Percentiles rank a stretch among this genome's conserved stretches.
Evolutionary conservation across 2,113 vertebrate genomes (phyloP).

Genomic region (Mustela lutreola): DNA sequence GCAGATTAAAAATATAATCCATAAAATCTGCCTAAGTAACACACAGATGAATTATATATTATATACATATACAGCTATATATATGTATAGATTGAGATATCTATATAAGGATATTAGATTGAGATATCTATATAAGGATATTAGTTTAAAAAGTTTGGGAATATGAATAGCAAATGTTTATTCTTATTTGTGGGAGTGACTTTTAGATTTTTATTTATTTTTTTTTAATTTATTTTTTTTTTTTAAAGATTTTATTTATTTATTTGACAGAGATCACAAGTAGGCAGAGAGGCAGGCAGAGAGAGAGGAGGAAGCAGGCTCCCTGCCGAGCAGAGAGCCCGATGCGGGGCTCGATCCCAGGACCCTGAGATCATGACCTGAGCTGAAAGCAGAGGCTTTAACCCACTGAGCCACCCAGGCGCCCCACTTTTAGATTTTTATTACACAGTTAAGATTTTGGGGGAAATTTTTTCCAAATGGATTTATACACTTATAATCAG

Average conservation of each 20-base stretch:
- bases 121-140: not conserved
- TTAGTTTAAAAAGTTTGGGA: not conserved
- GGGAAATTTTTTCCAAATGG: not conserved
- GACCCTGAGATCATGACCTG: too few relatives aligned
- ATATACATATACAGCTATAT: not conserved
- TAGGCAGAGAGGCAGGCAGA: too few relatives aligned
- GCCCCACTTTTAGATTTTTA: not conserved
- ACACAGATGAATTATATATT: not conserved
- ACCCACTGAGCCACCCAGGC: too few relatives aligned
- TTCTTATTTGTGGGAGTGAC: not conserved
- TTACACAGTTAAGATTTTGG: not conserved
- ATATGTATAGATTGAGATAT: not conserved
- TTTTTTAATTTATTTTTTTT: too few relatives aligned
- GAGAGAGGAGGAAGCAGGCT: too few relatives aligned
- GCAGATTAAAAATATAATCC: not conserved
- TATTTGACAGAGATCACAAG: too few relatives aligned
- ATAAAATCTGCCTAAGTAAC: constrained; percentile 24
- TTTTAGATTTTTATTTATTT: not conserved
- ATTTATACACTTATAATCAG: not conserved
- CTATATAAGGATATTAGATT: not conserved
- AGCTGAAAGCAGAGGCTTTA: too few relatives aligned
- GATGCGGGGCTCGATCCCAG: too few relatives aligned
- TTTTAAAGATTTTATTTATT: too few relatives aligned
- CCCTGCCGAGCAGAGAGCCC: too few relatives aligned
- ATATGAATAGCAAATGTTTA: not conserved